phyloP scores from a whole-genome alignment of 2,888 invertebrate genomes.

The Leistus spinibarbis region DNA sequence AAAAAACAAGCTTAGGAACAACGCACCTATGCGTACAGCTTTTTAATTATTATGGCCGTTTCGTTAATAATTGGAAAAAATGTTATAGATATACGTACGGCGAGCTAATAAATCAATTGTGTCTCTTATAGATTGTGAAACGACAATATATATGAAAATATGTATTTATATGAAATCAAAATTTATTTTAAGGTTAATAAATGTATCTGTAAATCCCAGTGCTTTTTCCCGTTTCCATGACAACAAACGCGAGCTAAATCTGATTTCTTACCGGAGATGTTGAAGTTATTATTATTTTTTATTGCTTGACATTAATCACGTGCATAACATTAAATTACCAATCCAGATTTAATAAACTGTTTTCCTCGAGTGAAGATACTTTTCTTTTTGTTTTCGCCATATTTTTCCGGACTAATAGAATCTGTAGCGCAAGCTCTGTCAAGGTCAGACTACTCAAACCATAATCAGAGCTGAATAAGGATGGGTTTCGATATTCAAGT shows the following conservation, averaged over 20 bases:
- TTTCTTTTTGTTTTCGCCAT: neutral
- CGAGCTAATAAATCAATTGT: too few species aligned
- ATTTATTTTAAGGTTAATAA: neutral
- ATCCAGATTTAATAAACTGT: slow-evolving; percentile 27
- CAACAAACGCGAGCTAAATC: slow-evolving; percentile 16
- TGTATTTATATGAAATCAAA: too few species aligned
- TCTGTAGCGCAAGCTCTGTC: neutral
- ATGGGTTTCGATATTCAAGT: neutral
- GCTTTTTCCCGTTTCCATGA: neutral
- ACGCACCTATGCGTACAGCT: too few species aligned
- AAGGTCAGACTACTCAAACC: neutral
- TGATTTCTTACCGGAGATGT: slow-evolving; percentile 13
- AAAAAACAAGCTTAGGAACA: too few species aligned
- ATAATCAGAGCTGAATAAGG: neutral
- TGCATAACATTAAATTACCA: slow-evolving; percentile 10
- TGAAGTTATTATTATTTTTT: neutral
- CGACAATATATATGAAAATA: too few species aligned
- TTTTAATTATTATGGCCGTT: too few species aligned
- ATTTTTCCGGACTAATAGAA: neutral
- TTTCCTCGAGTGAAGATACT: neutral
- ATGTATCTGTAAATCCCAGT: neutral
- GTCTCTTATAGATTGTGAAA: too few species aligned
- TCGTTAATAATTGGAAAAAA: too few species aligned
- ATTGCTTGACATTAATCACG: neutral
- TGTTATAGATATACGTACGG: too few species aligned